Percentiles rank a stretch among this genome's conserved stretches.
phyloP scores from a whole-genome alignment of 2,113 vertebrate species.

The Romanogobio albipinnatus region DNA sequence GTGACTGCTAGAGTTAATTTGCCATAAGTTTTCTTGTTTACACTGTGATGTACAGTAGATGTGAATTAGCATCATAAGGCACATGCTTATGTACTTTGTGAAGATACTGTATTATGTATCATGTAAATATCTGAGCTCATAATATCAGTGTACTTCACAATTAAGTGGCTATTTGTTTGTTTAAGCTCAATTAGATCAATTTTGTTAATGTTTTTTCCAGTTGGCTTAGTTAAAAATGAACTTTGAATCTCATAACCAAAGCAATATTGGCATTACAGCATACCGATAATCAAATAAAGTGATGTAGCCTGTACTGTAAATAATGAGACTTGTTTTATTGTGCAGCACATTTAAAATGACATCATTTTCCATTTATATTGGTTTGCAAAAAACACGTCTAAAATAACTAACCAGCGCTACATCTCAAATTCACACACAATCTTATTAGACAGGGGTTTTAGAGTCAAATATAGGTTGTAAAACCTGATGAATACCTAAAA shows the following conservation, averaged over 20 bases:
- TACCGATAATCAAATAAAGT: slow-evolving; percentile 40
- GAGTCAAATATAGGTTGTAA: slow-evolving; percentile 41
- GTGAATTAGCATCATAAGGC: slow-evolving; percentile 1
- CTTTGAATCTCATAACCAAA: slow-evolving; percentile 44
- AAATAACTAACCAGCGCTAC: background rate
- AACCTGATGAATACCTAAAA: slow-evolving; percentile 38
- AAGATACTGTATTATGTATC: slow-evolving; percentile 20
- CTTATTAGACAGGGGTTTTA: slow-evolving; percentile 47
- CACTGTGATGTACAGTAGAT: slow-evolving; percentile 31
- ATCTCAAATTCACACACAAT: slow-evolving; percentile 10
- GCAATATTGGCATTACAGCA: slow-evolving; percentile 39
- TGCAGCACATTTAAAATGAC: background rate
- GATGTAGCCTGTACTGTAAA: slow-evolving; percentile 8
- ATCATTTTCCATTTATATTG: background rate
- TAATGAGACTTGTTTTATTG: slow-evolving; percentile 1
- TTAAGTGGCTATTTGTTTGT: slow-evolving; percentile 3
- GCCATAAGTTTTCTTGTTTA: slow-evolving; percentile 5
- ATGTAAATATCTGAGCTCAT: slow-evolving; percentile 38
- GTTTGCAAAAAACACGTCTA: background rate
- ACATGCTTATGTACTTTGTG: slow-evolving; percentile 25
- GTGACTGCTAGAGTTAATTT: slow-evolving; percentile 1
- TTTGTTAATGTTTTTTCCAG: background rate
- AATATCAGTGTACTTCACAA: background rate
- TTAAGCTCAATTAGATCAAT: background rate
- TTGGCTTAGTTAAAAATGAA: background rate